These are phyloP conservation scores for Ammodytes dubius DNA, from an alignment of 2,113 vertebrate species.

Conservation along the genomic window DNA sequence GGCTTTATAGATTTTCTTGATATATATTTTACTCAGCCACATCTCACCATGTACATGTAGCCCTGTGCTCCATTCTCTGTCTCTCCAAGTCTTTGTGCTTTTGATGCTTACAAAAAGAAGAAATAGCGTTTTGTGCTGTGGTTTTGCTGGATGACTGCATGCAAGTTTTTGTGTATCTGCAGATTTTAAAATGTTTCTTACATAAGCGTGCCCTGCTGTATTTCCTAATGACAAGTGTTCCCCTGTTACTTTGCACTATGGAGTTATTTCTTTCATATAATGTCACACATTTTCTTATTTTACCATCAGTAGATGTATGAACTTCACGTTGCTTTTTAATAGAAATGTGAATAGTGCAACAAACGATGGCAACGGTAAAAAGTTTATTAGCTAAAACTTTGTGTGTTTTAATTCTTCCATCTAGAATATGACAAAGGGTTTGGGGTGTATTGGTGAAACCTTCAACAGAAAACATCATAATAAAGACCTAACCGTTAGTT, in stretches of 20 bases:
- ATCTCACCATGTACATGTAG: conserved; percentile 28
- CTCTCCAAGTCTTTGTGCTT: background rate
- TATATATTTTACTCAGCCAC: conserved; percentile 45
- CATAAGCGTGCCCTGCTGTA: background rate
- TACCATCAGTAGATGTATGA: background rate
- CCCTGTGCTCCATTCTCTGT: conserved; percentile 3
- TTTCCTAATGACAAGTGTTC: background rate
- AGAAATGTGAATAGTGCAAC: background rate
- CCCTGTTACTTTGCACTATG: background rate
- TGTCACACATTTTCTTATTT: background rate
- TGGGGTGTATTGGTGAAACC: background rate
- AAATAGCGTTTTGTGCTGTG: background rate
- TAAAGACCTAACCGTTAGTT: background rate
- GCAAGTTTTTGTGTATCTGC: conserved; percentile 1
- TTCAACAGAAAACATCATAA: background rate
- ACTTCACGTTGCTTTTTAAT: background rate
- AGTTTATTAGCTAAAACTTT: background rate
- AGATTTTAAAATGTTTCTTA: background rate
- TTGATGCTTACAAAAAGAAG: conserved; percentile 20
- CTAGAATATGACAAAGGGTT: background rate
- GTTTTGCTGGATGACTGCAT: conserved; percentile 28
- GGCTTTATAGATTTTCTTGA: conserved; percentile 35
- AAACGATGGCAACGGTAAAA: background rate
- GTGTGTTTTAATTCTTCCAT: background rate
- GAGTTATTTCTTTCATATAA: background rate